Base-by-base conservation (phyloP, 2,888 invertebrate species). In the Trichopoda pennipes region DNA sequence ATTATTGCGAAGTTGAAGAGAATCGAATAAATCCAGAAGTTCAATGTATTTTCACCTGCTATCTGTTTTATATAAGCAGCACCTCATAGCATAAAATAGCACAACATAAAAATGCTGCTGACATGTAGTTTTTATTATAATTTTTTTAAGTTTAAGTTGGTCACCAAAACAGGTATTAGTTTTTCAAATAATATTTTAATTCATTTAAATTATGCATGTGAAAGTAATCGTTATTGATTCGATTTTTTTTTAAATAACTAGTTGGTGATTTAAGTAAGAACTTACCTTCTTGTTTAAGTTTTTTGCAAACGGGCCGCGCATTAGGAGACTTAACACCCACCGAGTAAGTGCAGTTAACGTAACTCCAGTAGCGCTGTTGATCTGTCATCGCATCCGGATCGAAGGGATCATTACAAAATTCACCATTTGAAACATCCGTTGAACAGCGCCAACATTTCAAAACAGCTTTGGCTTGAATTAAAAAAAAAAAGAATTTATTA, bases 361-460 rank as follows among this genome's bases (percentile, higher is more conserved):
- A 90, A 82, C 90, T 90, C 91, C 92, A 91, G 74, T 90, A 89
- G 64, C 89, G 88, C 80, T 91, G 91, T 84, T 92, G 92, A 53
- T 90, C 90, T 21, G 90, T 88, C 83, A 92, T 88, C 87, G 91
- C 74, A 12, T 89, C 88, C 76, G 92, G 92, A 87, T 94, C 93
- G 92, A 96, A 95, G 66, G 94, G 94, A 89, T 96, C 96, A 60
- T 93, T 93, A 90, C 96, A 96, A 86, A 93, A 92, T 12, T 93
- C 93, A 85, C 95, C 94, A 86, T 93, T 91, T 4, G 91, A 90
- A 28, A 91, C 90, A 86, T 95, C 94, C 2, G 95, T 95, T 0
- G 95, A 94, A 87, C 96, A 96, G 12, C 94, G 93, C 95, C 95
- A 96, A 88, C 96, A 96, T 86, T 93, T 93, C 10, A 96, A 90